A percentile compares a stretch with the other conserved stretches of the same genome.
phyloP scores from a whole-genome alignment of 2,888 invertebrate species.

The Andrena chrysosceles region DNA sequence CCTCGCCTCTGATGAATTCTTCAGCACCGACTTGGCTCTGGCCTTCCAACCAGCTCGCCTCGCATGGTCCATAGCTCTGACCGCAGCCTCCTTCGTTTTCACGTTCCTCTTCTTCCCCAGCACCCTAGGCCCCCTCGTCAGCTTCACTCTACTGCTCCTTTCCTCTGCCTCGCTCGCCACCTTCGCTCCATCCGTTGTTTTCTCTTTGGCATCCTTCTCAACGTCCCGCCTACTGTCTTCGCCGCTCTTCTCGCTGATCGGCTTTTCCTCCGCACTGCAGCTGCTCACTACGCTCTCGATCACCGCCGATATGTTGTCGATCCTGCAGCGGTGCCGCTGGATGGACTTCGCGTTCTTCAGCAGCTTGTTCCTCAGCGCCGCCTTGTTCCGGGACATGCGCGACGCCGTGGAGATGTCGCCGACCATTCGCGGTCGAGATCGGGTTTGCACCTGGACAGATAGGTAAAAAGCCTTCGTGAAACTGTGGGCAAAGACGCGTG shows the following conservation, averaged over 20 bases:
- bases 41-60: slow-evolving; percentile 30
- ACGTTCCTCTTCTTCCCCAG: slow-evolving; percentile 78
- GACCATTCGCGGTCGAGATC: slow-evolving; percentile 75
- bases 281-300: slow-evolving; percentile 79
- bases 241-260: neutral
- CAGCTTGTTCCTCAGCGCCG: slow-evolving; percentile 80
- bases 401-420: slow-evolving; percentile 73
- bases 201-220: slow-evolving; percentile 62
- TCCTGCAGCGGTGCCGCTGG: slow-evolving; percentile 79
- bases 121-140: slow-evolving; percentile 65
- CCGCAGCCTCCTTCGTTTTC: slow-evolving; percentile 66
- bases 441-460: slow-evolving; percentile 77
- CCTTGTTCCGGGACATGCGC: slow-evolving; percentile 78
- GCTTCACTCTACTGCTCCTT: slow-evolving; percentile 54
- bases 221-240: slow-evolving; percentile 4
- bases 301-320: slow-evolving; percentile 79
- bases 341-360: slow-evolving; percentile 83
- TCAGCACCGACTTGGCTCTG: slow-evolving; percentile 18
- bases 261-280: slow-evolving; percentile 39
- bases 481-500: neutral
- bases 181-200: neutral
- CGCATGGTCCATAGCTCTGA: slow-evolving; percentile 28
- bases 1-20: slow-evolving; percentile 18
- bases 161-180: slow-evolving; percentile 3
- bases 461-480: slow-evolving; percentile 44